Conservation (phyloP, 2,797 vertebrate genomes). For the Saxicola maurus region DNA sequence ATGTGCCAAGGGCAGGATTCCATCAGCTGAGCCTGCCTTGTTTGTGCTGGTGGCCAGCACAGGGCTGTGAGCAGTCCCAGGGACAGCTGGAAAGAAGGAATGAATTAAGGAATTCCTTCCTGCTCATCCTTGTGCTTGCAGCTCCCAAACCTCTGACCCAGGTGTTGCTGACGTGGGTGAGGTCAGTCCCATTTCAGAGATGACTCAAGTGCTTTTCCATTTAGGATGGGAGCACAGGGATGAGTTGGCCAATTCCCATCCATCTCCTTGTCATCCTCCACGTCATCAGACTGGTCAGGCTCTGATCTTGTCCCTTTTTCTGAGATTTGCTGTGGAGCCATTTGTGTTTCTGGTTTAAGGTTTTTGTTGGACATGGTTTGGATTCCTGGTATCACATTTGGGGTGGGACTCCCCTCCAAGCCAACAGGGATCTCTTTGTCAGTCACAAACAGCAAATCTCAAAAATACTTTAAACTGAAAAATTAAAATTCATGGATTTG, state of each 20-base stretch:
- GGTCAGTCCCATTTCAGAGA: not conserved
- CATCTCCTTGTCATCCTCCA: not conserved
- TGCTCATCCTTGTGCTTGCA: not conserved
- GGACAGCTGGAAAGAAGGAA: not conserved
- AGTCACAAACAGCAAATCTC: not conserved
- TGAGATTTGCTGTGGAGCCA: not conserved
- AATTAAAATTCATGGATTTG: not conserved
- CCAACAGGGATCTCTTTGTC: not conserved
- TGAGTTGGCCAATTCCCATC: not conserved
- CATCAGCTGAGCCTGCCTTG: not conserved
- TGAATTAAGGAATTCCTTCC: not conserved
- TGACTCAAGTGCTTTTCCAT: not conserved
- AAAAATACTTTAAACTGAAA: fast-evolving
- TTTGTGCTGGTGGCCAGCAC: not conserved
- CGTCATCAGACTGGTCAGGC: not conserved
- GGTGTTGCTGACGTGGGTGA: not conserved
- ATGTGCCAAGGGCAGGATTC: not conserved
- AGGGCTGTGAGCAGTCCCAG: not conserved
- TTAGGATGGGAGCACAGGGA: not conserved
- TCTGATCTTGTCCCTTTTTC: not conserved
- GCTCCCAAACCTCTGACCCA: not conserved
- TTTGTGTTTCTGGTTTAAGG: not conserved
- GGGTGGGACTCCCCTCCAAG: not conserved
- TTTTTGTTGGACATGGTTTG: not conserved
- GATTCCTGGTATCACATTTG: not conserved